These are phyloP conservation scores for Hartigia nigra DNA, from an alignment of 2,888 invertebrate genomes.

Conservation along the genomic window DNA sequence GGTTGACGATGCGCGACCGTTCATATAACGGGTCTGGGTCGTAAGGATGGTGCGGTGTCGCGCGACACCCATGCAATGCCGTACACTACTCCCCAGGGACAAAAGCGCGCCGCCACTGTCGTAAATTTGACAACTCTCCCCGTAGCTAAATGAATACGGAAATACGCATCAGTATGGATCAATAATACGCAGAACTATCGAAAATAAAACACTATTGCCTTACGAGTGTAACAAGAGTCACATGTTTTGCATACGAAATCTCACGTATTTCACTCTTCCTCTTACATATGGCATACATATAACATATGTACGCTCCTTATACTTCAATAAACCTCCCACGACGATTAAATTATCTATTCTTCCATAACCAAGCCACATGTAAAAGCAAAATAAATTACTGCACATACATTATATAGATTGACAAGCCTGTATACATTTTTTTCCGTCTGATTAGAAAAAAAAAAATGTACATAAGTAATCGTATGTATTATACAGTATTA, in stretches of 20 bases:
- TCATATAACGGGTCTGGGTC: slow-evolving; percentile 33
- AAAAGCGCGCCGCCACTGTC: slow-evolving; percentile 38
- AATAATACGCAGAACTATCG: slow-evolving; percentile 15
- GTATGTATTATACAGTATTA: background rate
- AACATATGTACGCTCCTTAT: background rate
- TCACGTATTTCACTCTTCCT: background rate
- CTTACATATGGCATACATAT: background rate
- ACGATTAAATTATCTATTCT: background rate
- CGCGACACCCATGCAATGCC: background rate
- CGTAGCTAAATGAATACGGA: slow-evolving; percentile 47
- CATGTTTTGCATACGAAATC: background rate
- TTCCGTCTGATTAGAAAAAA: background rate
- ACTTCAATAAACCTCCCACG: background rate
- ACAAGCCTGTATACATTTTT: background rate
- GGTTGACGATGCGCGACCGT: slow-evolving; percentile 11
- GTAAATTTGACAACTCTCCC: slow-evolving; percentile 50
- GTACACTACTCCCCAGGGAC: slow-evolving; percentile 33
- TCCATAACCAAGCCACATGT: background rate
- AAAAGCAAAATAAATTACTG: background rate
- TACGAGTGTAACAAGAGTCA: background rate
- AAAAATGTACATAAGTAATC: background rate
- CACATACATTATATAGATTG: background rate
- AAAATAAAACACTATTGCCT: slow-evolving; percentile 7
- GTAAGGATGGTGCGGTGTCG: slow-evolving; percentile 28
- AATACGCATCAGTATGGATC: slow-evolving; percentile 15